These are phyloP conservation scores for Plebejus anna DNA, from an alignment of 2,888 invertebrate genomes.

Conservation along the genomic window DNA sequence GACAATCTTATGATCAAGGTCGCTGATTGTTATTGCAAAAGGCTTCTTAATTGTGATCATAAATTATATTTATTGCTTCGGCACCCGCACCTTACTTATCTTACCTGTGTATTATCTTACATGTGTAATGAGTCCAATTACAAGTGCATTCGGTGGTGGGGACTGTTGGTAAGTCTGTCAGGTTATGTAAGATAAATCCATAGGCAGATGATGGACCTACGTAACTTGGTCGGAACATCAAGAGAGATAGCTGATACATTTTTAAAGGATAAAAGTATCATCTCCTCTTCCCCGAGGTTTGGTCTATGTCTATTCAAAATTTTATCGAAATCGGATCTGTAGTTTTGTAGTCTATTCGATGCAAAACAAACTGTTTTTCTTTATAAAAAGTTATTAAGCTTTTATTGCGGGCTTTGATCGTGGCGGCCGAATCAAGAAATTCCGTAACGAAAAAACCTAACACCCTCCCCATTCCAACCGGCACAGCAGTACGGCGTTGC, in stretches of 20 bases:
- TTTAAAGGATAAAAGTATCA: too few relatives aligned
- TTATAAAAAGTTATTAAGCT: too few relatives aligned
- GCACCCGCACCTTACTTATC: background rate
- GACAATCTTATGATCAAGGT: constrained; percentile 25
- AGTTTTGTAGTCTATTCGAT: too few relatives aligned
- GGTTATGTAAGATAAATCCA: background rate
- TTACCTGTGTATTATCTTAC: background rate
- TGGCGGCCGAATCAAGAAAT: too few relatives aligned
- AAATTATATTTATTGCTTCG: background rate
- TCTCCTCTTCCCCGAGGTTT: too few relatives aligned
- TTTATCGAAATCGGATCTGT: too few relatives aligned
- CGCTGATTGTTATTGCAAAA: constrained; percentile 20
- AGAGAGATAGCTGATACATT: too few relatives aligned
- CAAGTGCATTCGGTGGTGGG: background rate
- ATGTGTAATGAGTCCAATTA: background rate
- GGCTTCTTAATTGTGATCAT: constrained; percentile 20
- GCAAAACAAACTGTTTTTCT: too few relatives aligned
- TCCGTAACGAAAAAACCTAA: too few relatives aligned
- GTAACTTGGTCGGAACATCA: background rate
- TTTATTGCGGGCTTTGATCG: too few relatives aligned
- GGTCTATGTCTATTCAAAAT: background rate
- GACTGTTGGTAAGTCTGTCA: background rate
- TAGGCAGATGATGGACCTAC: background rate
- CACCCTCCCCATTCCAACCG: too few relatives aligned
- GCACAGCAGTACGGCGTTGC: too few relatives aligned